Base-by-base conservation (phyloP, 2,888 invertebrate species). In the Caenorhabditis sp. region DNA sequence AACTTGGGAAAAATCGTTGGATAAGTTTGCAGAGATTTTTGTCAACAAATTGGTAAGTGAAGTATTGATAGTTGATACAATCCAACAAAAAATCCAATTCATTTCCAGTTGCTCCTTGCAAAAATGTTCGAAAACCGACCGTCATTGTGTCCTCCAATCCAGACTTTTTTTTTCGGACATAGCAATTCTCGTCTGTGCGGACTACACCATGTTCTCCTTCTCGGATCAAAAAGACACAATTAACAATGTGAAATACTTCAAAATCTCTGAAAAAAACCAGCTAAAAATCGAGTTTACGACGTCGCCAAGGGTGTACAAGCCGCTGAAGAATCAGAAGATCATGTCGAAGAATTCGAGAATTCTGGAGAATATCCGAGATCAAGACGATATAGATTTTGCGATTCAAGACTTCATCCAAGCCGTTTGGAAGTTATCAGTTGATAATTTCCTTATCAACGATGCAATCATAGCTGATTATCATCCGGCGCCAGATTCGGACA, bases 51-150 rank as follows among this genome's bases (percentile, higher is more conserved):
- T n/a, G n/a, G n/a, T n/a, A n/a, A n/a, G n/a, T n/a, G n/a, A n/a
- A n/a, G n/a, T n/a, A n/a, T n/a, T n/a, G n/a, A n/a, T n/a, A n/a
- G n/a, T n/a, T n/a, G n/a, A n/a, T n/a, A n/a, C n/a, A n/a, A n/a
- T n/a, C n/a, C n/a, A n/a, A n/a, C n/a, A n/a, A n/a, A n/a, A n/a
- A n/a, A n/a, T n/a, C n/a, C n/a, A n/a, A n/a, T n/a, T n/a, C n/a
- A n/a, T 60, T 69, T 69, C 24, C 56, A 74, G 72, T 5, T 74
- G 72, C 58, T 65, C 15, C 15, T 51, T 74, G 8, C 72, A 64
- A 18, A 62, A 62, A 51, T 74, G 72, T 58, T 74, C 72, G 26
- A 15, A 47, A 26, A n/a, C 50, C 26, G 72, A 74, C 5, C 8
- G 11, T 2, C 20, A 26, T 4, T 9, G 32, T 3, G 72, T 65